Base-by-base conservation (phyloP, 2,888 invertebrate genomes). In the Aphidoletes aphidimyza region DNA sequence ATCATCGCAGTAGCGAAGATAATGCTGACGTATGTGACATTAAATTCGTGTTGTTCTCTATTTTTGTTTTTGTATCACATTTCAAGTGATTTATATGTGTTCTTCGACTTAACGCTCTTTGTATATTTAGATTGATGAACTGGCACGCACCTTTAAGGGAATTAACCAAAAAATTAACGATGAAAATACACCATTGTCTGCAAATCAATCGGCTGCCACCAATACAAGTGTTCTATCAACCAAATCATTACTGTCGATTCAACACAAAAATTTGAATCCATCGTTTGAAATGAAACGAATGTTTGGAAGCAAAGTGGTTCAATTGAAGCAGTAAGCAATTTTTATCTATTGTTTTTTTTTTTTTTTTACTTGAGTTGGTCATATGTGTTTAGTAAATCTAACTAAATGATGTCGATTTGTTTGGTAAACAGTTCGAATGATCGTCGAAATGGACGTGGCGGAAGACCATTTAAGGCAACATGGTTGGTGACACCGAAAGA, bases 211-310 rank as follows among this genome's bases (percentile, higher is more conserved):
- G 22, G 86, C 45, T 30, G 34, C 42, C 22, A 5, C 36, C 14
- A 84, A 84, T 19, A n/a, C 78, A 30, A 54, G n/a, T 17, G 22
- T 84, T 36, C 14, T 42, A 26, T n/a, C 47, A 34, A 86, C 85
- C 84, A 91, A 92, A 86, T 90, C 92, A 78, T 89, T 94, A 47
- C 90, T 95, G 14, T 91, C 90, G 84, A 92, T 95, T 37, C 94
- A 95, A 86, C 91, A 93, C 86, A 94, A 94, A 88, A 92, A 94
- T 89, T 90, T 96, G 34, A 95, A 95, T 90, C 93, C 95, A 17
- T 94, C 94, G 86, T 95, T 95, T 90, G 96, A 96, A 90, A 91
- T 96, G 88, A 94, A 94, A 86, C 92, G 93, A 88, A 95, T 95
- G 87, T 96, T 96, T 91, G 96, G 96, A 34, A 93, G 94, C 30